Evolutionary conservation across 2,888 invertebrate species (phyloP), one percentile per base, ranked within the genome.

Genomic region (Nudaria mundana): DNA sequence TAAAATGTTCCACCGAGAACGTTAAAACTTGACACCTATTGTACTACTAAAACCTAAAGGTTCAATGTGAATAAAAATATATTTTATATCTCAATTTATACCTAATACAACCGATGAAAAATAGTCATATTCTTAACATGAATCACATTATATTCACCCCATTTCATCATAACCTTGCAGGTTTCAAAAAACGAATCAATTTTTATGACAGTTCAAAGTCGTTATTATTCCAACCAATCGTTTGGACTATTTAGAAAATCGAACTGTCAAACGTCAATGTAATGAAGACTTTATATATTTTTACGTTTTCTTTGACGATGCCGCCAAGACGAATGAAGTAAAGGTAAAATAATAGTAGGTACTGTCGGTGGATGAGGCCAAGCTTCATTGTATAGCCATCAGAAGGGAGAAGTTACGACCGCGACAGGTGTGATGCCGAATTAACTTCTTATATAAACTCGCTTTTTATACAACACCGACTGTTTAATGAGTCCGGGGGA

Each of bases 391-490:
- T 86, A 73, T 73, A 78, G 71, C 77, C 62, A 81, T 85, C 71
- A 72, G 68, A 71, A 66, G 78, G 83, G 79, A 71, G 63, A 78
- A 86, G 82, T 87, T 87, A 87, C 81, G 86, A 85, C 69, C 79
- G 73, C 67, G 85, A 85, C 87, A 87, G 87, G 87, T 88, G 87
- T 80, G 84, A 84, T 81, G 78, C 68, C 72, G 81, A 86, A 87
- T 88, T 85, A 86, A 87, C 83, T 81, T 83, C 78, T 83, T 82
- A 80, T 83, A 84, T 81, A 85, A 81, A 80, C 74, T 74, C 74
- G 61, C 77, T 81, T 86, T 85, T 86, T 85, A 80, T 81, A 77
- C 80, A 82, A 71, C 73, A 72, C 75, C 73, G 77, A 74, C 81
- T 69, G 63, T 73, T 82, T 83, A 84, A 83, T 83, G 81, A 85